phyloP scores from a whole-genome alignment of 1,140 invertebrate species.

The Magallana angulata region DNA sequence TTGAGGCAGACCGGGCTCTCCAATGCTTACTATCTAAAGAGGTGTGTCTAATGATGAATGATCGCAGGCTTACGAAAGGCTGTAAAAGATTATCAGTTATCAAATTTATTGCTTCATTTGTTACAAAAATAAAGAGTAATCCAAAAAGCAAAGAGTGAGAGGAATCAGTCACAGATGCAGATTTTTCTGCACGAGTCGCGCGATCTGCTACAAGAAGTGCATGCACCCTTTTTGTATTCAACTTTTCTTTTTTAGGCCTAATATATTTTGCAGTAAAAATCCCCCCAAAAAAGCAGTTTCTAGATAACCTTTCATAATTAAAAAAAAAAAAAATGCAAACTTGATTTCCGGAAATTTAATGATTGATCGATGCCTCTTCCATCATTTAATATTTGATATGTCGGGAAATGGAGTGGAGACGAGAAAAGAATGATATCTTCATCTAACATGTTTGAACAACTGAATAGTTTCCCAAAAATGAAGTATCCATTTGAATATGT shows the following conservation, averaged over 20 bases:
- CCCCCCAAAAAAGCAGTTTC: no score
- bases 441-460: no score
- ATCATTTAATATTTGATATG: no score
- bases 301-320: no score
- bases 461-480: no score
- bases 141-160: neutral
- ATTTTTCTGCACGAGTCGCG: neutral
- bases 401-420: no score
- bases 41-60: slow-evolving; percentile 15
- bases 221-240: neutral
- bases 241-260: neutral
- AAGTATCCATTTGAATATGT: no score
- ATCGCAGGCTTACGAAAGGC: neutral
- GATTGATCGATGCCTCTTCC: neutral
- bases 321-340: neutral
- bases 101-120: slow-evolving; percentile 11
- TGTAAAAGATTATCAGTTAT: slow-evolving; percentile 5
- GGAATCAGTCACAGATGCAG: neutral
- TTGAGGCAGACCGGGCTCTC: no score
- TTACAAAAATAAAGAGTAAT: slow-evolving; percentile 6
- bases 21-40: neutral
- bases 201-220: neutral
- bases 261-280: neutral
- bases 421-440: no score
- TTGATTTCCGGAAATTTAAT: slow-evolving; percentile 17